phyloP scores from a whole-genome alignment of 1,140 invertebrate species.

The Drosophila mayri region DNA sequence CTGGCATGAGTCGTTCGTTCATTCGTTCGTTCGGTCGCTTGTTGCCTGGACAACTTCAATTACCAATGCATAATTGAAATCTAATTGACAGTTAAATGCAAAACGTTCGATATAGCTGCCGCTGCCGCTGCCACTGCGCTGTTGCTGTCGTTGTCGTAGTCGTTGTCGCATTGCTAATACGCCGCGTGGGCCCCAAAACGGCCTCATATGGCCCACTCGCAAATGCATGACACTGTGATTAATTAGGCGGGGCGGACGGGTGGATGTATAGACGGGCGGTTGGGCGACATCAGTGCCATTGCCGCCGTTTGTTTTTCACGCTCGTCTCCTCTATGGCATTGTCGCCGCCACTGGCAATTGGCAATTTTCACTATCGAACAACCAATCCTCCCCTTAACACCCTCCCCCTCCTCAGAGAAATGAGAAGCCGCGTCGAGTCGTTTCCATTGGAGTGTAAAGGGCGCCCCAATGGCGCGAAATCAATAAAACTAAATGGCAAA shows the following conservation, averaged over 20 bases:
- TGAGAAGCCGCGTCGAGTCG: constrained; percentile 17
- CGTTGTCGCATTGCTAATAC: constrained; percentile 70
- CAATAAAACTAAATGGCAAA: constrained; percentile 74
- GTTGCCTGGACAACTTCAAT: constrained; percentile 63
- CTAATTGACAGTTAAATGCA: constrained; percentile 81
- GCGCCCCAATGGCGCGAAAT: constrained; percentile 73
- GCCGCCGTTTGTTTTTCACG: constrained; percentile 23
- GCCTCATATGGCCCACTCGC: constrained; percentile 58
- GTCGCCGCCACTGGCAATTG: constrained; percentile 32
- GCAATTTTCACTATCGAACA: constrained; percentile 45
- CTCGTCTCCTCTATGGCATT: constrained; percentile 17
- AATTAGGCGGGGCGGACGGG: constrained; percentile 55
- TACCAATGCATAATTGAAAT: constrained; percentile 82
- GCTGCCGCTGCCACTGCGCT: neutral
- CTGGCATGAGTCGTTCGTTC: constrained; percentile 58
- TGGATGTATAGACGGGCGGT: constrained; percentile 13
- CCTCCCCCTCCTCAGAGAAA: neutral
- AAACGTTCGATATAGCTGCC: constrained; percentile 45
- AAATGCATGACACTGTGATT: constrained; percentile 78
- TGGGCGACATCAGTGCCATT: constrained; percentile 40
- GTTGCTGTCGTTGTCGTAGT: constrained; percentile 32
- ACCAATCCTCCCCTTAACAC: neutral
- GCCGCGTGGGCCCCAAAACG: constrained; percentile 62
- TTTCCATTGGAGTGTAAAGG: constrained; percentile 59
- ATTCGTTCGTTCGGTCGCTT: constrained; percentile 14